phyloP scores from a whole-genome alignment of 2,888 invertebrate species.

The Phania funesta region DNA sequence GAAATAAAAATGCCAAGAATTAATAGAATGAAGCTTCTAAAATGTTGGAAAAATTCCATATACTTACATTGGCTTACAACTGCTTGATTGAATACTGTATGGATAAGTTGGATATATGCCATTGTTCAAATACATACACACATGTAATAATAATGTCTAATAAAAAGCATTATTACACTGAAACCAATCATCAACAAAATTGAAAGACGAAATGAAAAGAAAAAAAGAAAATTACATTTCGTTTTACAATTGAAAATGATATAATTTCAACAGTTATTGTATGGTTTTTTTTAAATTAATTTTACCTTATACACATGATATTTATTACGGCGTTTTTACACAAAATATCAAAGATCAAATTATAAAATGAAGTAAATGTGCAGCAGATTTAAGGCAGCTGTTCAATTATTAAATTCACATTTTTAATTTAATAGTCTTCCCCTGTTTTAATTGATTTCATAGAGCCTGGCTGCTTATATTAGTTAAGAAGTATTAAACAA shows the following conservation, averaged over 20 bases:
- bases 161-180: conserved; percentile 42
- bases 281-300: conserved; percentile 18
- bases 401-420: too few species aligned
- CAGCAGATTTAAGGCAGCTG: not conserved
- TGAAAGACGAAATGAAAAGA: conserved; percentile 16
- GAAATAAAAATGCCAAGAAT: conserved; percentile 31
- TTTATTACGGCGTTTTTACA: not conserved
- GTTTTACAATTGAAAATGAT: conserved; percentile 57
- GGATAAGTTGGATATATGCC: not conserved
- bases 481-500: too few species aligned
- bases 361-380: not conserved
- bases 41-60: conserved; percentile 33
- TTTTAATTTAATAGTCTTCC: too few species aligned
- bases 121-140: conserved; percentile 28
- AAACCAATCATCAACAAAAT: conserved; percentile 54
- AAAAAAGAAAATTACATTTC: conserved; percentile 54
- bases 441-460: too few species aligned
- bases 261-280: conserved; percentile 45
- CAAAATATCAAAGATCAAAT: conserved; percentile 25
- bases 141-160: conserved; percentile 27
- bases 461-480: too few species aligned
- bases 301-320: not conserved
- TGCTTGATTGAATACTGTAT: conserved; percentile 6
- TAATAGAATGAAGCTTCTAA: conserved; percentile 47
- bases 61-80: not conserved